Percentiles rank a stretch among this genome's conserved stretches.
These are phyloP conservation scores for Pithys albifrons DNA, from an alignment of 2,113 vertebrate genomes.

Conservation along the genomic window DNA sequence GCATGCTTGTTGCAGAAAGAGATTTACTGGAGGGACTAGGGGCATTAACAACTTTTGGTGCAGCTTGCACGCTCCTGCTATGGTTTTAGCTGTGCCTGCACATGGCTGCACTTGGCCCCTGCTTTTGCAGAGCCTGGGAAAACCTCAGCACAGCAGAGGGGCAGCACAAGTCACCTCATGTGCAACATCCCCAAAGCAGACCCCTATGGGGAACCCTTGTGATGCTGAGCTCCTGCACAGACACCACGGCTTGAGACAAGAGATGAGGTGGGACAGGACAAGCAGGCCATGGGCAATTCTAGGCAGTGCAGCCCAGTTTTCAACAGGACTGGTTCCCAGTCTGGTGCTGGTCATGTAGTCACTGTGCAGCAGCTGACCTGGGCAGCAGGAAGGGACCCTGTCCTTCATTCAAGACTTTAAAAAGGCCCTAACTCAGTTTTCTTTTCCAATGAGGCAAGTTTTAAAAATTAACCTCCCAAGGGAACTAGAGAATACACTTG, in stretches of 20 bases:
- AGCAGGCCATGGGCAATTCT: not conserved
- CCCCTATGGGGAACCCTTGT: fast-evolving
- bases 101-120: not conserved
- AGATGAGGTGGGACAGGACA: fast-evolving
- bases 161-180: not conserved
- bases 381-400: not conserved
- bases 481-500: not conserved
- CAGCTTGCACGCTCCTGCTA: fast-evolving
- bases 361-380: not conserved
- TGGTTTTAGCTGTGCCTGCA: not conserved
- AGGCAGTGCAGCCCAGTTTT: not conserved
- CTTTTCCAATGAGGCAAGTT: not conserved
- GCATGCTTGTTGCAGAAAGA: not conserved
- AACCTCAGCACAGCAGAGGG: not conserved
- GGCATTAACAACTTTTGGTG: not conserved
- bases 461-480: constrained; percentile 34
- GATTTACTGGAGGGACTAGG: not conserved
- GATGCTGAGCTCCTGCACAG: not conserved
- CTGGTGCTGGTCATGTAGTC: not conserved
- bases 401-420: not conserved
- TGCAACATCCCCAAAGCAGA: not conserved
- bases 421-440: not conserved
- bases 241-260: not conserved
- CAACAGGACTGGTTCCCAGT: not conserved
- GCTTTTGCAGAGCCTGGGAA: not conserved